A percentile compares a stretch with the other conserved stretches of the same genome.
phyloP scores from a whole-genome alignment of 2,888 invertebrate genomes.

The Pherbina coryleti region DNA sequence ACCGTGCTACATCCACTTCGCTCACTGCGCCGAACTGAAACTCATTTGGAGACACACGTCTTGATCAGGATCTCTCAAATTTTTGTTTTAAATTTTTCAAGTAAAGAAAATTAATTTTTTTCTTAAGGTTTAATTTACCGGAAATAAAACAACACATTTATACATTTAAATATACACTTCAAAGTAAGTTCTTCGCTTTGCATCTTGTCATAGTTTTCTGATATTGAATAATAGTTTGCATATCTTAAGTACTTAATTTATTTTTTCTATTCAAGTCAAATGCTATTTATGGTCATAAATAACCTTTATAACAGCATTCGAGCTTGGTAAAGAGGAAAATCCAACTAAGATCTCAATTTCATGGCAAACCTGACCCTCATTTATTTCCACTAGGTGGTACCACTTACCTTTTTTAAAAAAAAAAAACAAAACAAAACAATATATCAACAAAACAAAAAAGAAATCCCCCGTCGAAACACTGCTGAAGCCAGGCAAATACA shows the following conservation, averaged over 20 bases:
- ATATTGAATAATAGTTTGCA: background rate
- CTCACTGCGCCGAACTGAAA: no score
- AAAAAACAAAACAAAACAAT: background rate
- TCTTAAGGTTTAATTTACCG: no score
- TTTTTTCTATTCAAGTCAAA: background rate
- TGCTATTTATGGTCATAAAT: conserved; percentile 10
- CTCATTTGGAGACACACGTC: no score
- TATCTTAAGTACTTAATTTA: background rate
- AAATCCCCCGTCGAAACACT: background rate
- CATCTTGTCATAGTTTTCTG: background rate
- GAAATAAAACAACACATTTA: no score
- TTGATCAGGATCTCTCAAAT: no score
- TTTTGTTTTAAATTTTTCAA: no score
- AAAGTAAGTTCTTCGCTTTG: background rate
- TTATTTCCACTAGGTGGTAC: background rate
- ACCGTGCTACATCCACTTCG: no score
- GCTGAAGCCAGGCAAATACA: background rate
- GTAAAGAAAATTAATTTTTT: no score
- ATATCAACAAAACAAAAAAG: no score
- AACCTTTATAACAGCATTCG: conserved; percentile 2
- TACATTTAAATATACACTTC: no score
- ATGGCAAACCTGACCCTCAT: conserved; percentile 10
- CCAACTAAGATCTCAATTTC: conserved; percentile 26
- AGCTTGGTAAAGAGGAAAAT: background rate
- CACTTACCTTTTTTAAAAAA: background rate